phyloP scores from a whole-genome alignment of 2,888 invertebrate species.

The Argyresthia albistria region DNA sequence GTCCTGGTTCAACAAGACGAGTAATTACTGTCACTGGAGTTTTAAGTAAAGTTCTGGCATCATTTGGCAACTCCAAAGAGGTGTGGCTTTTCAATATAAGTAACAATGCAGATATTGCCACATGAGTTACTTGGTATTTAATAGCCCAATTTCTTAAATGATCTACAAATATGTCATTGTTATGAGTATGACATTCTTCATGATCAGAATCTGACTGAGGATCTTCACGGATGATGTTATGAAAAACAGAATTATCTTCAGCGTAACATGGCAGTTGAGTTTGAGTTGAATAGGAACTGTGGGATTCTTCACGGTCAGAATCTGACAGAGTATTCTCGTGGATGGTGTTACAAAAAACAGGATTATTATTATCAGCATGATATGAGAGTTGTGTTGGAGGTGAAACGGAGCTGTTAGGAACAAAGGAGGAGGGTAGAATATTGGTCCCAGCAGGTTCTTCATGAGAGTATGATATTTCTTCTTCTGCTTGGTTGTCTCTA shows the following conservation, averaged over 20 bases:
- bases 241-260: constrained; percentile 1
- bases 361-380: neutral
- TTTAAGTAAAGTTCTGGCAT: constrained; percentile 5
- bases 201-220: neutral
- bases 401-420: too few species aligned
- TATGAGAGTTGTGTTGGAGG: neutral
- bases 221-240: constrained; percentile 2
- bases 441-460: neutral
- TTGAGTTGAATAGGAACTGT: neutral
- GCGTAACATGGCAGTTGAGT: neutral
- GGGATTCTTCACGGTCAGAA: neutral
- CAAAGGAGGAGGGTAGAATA: too few species aligned
- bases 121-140: constrained; percentile 9
- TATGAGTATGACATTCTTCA: neutral
- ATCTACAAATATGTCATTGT: neutral
- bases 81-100: neutral
- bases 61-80: neutral
- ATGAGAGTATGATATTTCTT: neutral
- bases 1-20: constrained; percentile 6
- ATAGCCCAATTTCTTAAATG: constrained; percentile 6
- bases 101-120: constrained; percentile 4
- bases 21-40: neutral
- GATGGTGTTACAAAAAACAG: neutral
- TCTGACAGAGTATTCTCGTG: constrained; percentile 1
- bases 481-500: neutral